Evolutionary conservation across 2,888 invertebrate species (phyloP).

Genomic region (Drosophila cognata): DNA sequence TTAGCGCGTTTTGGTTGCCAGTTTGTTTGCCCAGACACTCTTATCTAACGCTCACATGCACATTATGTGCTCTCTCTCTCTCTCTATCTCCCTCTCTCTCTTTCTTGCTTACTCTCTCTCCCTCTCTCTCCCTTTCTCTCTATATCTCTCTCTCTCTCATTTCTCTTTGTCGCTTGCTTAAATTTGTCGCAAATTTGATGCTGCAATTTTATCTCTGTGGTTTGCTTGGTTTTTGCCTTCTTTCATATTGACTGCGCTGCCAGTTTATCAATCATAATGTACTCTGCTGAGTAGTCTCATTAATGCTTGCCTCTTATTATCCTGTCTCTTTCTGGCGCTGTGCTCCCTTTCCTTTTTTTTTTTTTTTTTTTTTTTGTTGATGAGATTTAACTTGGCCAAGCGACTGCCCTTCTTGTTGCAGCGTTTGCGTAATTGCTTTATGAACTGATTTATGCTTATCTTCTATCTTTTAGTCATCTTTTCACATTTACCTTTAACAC

Average conservation of each 20-base stretch:
- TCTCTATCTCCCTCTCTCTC: slow-evolving; percentile 7
- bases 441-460: slow-evolving; percentile 68
- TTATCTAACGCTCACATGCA: slow-evolving; percentile 71
- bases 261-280: slow-evolving; percentile 76
- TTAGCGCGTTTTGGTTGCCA: slow-evolving; percentile 30
- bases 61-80: slow-evolving; percentile 51
- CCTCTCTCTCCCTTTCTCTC: no score
- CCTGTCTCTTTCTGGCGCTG: slow-evolving; percentile 11
- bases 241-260: slow-evolving; percentile 5
- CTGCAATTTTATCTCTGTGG: slow-evolving; percentile 25
- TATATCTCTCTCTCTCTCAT: slow-evolving; percentile 2
- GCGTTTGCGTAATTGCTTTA: slow-evolving; percentile 69
- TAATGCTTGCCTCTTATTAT: slow-evolving; percentile 55
- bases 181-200: slow-evolving; percentile 74
- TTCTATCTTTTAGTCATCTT: slow-evolving; percentile 71
- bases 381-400: slow-evolving; percentile 23
- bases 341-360: not conserved
- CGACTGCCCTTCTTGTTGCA: slow-evolving; percentile 22
- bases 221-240: slow-evolving; percentile 7
- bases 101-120: no score
- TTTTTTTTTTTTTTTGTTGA: slow-evolving; percentile 1
- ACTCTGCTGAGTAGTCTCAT: slow-evolving; percentile 65
- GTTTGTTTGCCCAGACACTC: slow-evolving; percentile 24
- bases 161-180: slow-evolving; percentile 14
- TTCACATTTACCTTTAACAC: slow-evolving; percentile 72